Base-by-base conservation (phyloP, 2,888 invertebrate species). In the Erebia epiphron region DNA sequence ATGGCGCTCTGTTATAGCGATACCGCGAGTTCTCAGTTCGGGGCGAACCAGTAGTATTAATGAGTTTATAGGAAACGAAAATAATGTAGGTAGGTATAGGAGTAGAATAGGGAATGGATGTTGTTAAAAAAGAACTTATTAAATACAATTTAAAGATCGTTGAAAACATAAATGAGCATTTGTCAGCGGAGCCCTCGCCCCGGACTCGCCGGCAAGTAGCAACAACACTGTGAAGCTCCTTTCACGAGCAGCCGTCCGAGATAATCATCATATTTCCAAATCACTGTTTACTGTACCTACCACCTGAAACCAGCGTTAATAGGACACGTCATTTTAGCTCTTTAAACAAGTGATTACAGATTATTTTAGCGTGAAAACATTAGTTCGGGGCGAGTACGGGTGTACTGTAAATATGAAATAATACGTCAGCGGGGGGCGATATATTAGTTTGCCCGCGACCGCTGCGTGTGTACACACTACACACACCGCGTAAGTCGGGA, bases 371-470 rank as follows among this genome's bases (percentile, higher is more conserved):
- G 52, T 54, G 66, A 11, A 46, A 69, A 60, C 50, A 10, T 18
- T 9, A 2, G 35, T 50, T 18, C 54, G 18, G 68, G 50, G 26
- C 72, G 62, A 26, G 26, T 26, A 26, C 4, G 26, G 35, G 35
- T 7, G 35, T 35, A 2, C 35, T 50, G 54, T 54, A 18, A 18
- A 18, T 54, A 54, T 54, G 54, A 54, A 54, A 54, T 18, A 11
- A 54, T 18, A 63, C 61, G 61, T 18, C 63, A 69, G 35, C 35
- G 56, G 71, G 74, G 66, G 74, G 26, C 21, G 56, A 4, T 52
- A 35, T 73, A 70, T 67, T 71, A 66, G 61, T 58, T 69, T 57
- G 66, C 57, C 16, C 43, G 41, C 61, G 41, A 13, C 61, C 61
- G 46, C 61, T 35, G 61, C 49, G 18, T 10, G 16, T n/a, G 16